phyloP scores from a whole-genome alignment of 1,140 invertebrate species.

The Pissodes strobi region DNA sequence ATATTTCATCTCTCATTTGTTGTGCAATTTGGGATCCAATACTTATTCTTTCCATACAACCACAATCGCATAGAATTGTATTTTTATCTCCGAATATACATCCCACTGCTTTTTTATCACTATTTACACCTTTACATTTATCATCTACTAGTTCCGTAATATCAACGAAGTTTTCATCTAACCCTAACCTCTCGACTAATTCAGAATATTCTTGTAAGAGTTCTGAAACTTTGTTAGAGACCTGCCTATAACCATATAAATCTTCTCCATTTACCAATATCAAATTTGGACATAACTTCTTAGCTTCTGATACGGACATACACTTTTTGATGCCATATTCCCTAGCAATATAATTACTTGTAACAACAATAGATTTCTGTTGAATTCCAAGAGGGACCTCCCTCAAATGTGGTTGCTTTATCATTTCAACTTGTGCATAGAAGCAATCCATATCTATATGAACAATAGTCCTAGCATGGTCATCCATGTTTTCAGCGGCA shows the following conservation, averaged over 20 bases:
- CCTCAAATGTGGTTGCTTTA: constrained; percentile 67
- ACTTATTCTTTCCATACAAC: constrained; percentile 68
- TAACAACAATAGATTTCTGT: constrained; percentile 80
- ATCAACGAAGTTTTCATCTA: constrained; percentile 81
- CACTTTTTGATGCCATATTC: constrained; percentile 73
- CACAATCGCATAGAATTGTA: constrained; percentile 67
- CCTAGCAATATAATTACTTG: constrained; percentile 78
- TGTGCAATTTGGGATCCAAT: constrained; percentile 70
- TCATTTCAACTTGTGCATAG: constrained; percentile 82
- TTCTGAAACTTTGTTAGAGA: constrained; percentile 70
- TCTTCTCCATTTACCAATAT: constrained; percentile 76
- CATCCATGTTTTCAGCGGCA: constrained; percentile 33
- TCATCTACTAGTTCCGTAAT: constrained; percentile 69
- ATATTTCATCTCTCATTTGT: constrained; percentile 70
- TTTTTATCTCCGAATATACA: constrained; percentile 61
- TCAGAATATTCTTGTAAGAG: constrained; percentile 69
- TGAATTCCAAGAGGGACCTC: constrained; percentile 73
- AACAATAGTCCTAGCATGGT: constrained; percentile 68
- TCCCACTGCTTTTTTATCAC: constrained; percentile 56
- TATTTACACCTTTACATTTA: constrained; percentile 52
- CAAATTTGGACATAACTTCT: constrained; percentile 69
- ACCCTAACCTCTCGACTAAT: constrained; percentile 74
- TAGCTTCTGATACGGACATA: constrained; percentile 71
- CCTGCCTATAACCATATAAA: constrained; percentile 71
- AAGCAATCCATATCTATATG: constrained; percentile 81